phyloP scores from a whole-genome alignment of 2,113 vertebrate genomes.

The Atrichornis clamosus region DNA sequence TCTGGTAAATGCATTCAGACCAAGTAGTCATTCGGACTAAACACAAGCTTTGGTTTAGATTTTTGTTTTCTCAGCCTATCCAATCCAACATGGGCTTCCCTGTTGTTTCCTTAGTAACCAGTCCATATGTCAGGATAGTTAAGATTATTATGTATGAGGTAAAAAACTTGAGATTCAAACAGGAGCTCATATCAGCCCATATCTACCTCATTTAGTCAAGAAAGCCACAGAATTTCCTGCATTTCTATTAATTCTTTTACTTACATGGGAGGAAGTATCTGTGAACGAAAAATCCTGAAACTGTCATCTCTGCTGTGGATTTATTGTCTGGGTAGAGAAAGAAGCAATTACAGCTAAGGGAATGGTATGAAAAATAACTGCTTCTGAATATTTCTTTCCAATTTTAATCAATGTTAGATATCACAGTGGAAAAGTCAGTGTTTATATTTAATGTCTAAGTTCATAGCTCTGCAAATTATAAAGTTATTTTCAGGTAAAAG shows the following conservation, averaged over 20 bases:
- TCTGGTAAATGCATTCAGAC: background rate
- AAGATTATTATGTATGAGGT: background rate
- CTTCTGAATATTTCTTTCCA: background rate
- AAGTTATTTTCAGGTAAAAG: background rate
- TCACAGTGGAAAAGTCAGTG: background rate
- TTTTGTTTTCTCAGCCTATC: background rate
- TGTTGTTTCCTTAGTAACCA: background rate
- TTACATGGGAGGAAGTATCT: background rate
- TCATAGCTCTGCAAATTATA: background rate
- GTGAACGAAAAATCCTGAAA: background rate
- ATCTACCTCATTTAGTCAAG: background rate
- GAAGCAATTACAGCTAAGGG: background rate
- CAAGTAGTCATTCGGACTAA: background rate
- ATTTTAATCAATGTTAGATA: background rate
- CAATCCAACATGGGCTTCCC: background rate
- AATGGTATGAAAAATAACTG: background rate
- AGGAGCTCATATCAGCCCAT: background rate
- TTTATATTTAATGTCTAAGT: background rate
- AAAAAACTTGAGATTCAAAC: background rate
- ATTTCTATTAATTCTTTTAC: background rate
- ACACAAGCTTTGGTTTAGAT: background rate
- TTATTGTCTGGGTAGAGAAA: background rate
- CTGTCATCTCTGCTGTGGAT: background rate
- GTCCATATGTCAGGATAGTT: background rate
- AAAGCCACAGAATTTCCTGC: background rate